Conservation (phyloP, 2,113 vertebrate genomes). For the Rhinichthys klamathensis region DNA sequence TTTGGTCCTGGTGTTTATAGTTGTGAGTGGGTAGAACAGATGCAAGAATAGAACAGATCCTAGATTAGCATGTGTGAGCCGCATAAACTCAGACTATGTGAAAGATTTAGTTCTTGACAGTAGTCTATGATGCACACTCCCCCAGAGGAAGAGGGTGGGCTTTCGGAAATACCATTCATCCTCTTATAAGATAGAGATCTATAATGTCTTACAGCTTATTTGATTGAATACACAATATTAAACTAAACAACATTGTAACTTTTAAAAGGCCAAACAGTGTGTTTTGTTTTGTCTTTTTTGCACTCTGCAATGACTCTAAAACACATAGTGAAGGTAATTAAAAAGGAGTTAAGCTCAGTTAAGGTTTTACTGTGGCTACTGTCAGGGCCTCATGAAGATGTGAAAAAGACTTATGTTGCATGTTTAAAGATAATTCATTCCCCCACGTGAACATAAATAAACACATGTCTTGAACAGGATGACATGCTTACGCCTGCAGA, state of each 20-base stretch:
- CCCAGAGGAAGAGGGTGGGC: neutral
- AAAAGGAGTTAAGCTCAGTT: neutral
- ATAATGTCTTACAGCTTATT: neutral
- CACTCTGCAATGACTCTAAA: neutral
- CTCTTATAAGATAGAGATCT: constrained; percentile 59
- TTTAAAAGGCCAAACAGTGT: neutral
- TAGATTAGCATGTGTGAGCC: constrained; percentile 16
- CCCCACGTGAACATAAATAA: constrained; percentile 43
- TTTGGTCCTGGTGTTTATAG: constrained; percentile 23
- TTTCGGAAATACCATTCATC: constrained; percentile 61
- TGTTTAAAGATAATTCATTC: constrained; percentile 61
- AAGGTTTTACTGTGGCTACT: neutral
- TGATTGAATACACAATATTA: neutral
- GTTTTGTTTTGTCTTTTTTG: neutral
- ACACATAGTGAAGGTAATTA: neutral
- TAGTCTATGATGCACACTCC: neutral
- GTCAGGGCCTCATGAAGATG: neutral
- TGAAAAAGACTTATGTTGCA: neutral
- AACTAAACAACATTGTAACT: no score
- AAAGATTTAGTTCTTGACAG: neutral
- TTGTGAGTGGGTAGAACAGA: neutral
- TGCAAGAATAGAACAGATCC: constrained; percentile 14
- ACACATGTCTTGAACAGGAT: constrained; percentile 62
- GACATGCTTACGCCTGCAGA: constrained; percentile 70
- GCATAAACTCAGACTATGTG: neutral